Evolutionary conservation across 2,888 invertebrate genomes (phyloP).

Genomic region (Romanomermis culicivorax): DNA sequence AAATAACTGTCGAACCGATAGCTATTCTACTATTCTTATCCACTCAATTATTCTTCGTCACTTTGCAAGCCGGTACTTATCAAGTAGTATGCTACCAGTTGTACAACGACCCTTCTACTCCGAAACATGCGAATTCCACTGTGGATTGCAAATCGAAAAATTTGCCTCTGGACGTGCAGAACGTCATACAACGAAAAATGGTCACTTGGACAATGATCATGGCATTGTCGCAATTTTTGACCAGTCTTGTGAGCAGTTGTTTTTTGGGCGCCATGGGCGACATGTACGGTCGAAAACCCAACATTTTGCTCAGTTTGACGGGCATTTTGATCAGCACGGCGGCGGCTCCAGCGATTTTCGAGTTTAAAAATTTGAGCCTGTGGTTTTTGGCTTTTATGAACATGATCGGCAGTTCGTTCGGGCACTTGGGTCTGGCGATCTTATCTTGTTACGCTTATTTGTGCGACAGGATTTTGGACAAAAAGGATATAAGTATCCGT

Average conservation of each 20-base stretch:
- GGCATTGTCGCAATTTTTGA: background rate
- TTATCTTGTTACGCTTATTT: background rate
- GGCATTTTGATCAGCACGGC: background rate
- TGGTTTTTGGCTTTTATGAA: background rate
- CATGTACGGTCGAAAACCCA: background rate
- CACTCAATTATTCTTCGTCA: background rate
- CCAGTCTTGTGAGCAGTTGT: background rate
- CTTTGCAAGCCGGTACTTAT: background rate
- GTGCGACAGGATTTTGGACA: background rate
- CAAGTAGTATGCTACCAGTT: background rate
- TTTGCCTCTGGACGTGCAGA: background rate
- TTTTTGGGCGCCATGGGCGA: constrained; percentile 1
- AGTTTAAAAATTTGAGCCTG: background rate
- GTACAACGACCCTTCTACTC: background rate
- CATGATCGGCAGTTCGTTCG: background rate
- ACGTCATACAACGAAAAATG: background rate
- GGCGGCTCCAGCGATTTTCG: background rate
- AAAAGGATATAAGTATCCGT: background rate
- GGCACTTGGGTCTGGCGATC: background rate
- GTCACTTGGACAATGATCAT: background rate
- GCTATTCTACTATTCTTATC: background rate
- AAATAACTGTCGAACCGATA: background rate
- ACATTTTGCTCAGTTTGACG: background rate
- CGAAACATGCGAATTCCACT: background rate
- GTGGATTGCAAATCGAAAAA: background rate